Base-by-base conservation (phyloP, 2,888 invertebrate genomes). In the Oeneis ivallda region DNA sequence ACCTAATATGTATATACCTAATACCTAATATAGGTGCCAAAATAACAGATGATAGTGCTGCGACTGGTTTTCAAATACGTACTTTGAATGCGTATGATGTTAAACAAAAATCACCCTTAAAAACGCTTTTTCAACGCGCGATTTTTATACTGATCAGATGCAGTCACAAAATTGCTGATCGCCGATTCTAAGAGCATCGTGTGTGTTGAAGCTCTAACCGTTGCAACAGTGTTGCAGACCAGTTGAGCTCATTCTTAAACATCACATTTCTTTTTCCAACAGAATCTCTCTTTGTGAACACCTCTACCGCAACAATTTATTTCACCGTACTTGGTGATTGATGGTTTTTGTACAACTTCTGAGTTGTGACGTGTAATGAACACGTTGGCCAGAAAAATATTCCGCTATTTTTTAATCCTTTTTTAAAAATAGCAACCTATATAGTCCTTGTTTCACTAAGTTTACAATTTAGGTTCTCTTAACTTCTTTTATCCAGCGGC, bases 151-250 rank as follows among this genome's bases (percentile, higher is more conserved):
- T 7, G 8, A 37, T 3, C 9, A 9, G 5, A 9, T 37, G 15
- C 45, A 1, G 45, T 45, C 45, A 2, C 6, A 7, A 45, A 15
- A 15, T 45, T 15, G 15, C 45, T 15, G 15, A 45, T 15, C n/a
- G 8, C 15, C 8, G 15, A n/a, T 45, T 8, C n/a, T n/a, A 43
- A 43, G 15, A 17, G 8, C 2, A 45, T 5, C 8, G 2, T 13
- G 43, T 45, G 45, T 45, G 45, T 7, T 45, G 19, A n/a, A 19
- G 47, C 49, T 19, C 11, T 49, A 10, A 49, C 43, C 32, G 26
- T 13, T 43, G 54, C 54, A 54, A 62, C 59, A 45, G 11, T 59
- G 59, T 59, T 59, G 45, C 37, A 2, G 17, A 32, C 47, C 47
- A 57, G 52, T 53, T 53, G 34, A 17, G 34, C 17, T 34, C 47